Base-by-base conservation (phyloP, 2,888 invertebrate genomes). In the Therioaphis trifolii region DNA sequence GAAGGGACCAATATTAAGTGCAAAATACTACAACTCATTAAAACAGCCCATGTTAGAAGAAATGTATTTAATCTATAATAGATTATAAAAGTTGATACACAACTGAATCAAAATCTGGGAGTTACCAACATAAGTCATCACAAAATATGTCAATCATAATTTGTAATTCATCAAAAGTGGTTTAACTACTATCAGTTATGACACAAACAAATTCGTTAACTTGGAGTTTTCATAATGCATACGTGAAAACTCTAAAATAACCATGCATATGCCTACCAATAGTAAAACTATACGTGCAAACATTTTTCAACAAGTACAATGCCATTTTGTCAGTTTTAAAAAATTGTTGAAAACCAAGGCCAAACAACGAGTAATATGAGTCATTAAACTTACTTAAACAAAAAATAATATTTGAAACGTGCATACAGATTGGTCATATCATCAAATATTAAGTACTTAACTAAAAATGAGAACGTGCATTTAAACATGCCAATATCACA, bases 401-500 rank as follows among this genome's bases (percentile, higher is more conserved):
- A 29, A 49, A n/a, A 63, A 46, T n/a, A 43, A 63, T 63, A 63
- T 21, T 52, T 29, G 15, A 29, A 66, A 77, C 77, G 63, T 77
- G 63, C 49, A 77, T 49, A 63, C 49, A 35, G 27, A 66, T 27
- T 27, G 43, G 27, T 24, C n/a, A 14, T 55, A 55, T 43, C 18
- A 21, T 43, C 29, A 27, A n/a, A 76, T n/a, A 75, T 24, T 12
- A 58, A 58, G 35, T 35, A 35, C 7, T 52, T 52, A 12, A 58
- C n/a, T 52, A 12, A 58, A 11, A 24, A 58, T 76, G 15, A 12
- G 46, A 61, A 76, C 75, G 43, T 76, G 75, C 75, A 61, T 76
- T 61, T 75, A 2, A 55, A 76, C 75, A 76, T 76, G 75, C 75
- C 27, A 46, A 76, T 46, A 75, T 43, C 43, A 61, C 12, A 4